Percentiles rank a stretch among this genome's conserved stretches.
These are phyloP conservation scores for Lordiphosa clarofinis DNA, from an alignment of 1,140 invertebrate species.

Conservation along the genomic window DNA sequence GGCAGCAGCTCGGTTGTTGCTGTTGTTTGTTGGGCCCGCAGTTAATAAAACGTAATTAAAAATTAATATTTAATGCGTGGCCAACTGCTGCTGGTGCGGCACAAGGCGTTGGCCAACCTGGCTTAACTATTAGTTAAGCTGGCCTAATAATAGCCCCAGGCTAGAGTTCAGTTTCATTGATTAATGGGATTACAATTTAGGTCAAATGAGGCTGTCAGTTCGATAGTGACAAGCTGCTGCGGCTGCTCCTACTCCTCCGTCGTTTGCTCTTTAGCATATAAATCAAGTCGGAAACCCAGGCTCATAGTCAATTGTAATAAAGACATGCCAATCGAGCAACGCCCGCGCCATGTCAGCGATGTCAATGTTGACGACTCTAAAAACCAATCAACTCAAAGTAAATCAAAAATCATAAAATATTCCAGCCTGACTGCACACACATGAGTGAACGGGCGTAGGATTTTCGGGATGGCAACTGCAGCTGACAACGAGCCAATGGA, in stretches of 20 bases:
- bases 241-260: no score
- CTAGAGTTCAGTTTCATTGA: constrained; percentile 32
- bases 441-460: constrained; percentile 42
- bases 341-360: constrained; percentile 69
- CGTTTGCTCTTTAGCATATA: constrained; percentile 46
- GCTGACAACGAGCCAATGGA: constrained; percentile 38
- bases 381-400: constrained; percentile 76
- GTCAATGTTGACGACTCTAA: constrained; percentile 45
- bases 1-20: constrained; percentile 6
- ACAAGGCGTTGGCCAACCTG: constrained; percentile 23
- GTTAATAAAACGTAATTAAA: constrained; percentile 57
- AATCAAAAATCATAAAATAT: constrained; percentile 74
- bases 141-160: constrained; percentile 34
- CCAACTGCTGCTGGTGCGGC: constrained; percentile 1
- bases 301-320: constrained; percentile 59
- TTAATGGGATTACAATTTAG: constrained; percentile 43
- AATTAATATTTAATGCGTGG: constrained; percentile 62
- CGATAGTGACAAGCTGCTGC: constrained; percentile 39
- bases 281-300: constrained; percentile 37
- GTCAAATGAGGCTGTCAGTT: constrained; percentile 30
- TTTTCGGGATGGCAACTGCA: constrained; percentile 41
- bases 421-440: constrained; percentile 18
- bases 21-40: constrained; percentile 17
- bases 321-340: constrained; percentile 73
- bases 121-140: constrained; percentile 41